phyloP scores from a whole-genome alignment of 1,140 invertebrate genomes.

The Rhopalosiphum padi region DNA sequence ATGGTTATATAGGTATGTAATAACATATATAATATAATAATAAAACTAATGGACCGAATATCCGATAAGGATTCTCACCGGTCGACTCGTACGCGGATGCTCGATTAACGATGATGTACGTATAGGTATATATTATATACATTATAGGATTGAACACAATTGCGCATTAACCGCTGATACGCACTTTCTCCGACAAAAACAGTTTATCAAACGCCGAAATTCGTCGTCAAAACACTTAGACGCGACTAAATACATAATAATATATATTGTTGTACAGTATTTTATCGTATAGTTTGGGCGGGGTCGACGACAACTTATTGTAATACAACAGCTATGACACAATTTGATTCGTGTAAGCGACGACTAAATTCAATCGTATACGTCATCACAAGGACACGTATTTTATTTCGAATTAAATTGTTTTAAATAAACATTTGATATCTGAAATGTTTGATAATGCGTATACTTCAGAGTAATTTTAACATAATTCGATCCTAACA shows the following conservation, averaged over 20 bases:
- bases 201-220: slow-evolving; percentile 1
- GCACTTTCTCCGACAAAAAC: not conserved
- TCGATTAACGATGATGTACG: slow-evolving; percentile 34
- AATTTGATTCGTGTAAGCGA: not conserved
- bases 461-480: not conserved
- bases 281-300: not conserved
- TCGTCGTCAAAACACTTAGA: slow-evolving; percentile 15
- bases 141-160: slow-evolving; percentile 24
- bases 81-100: not conserved
- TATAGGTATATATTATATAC: not conserved
- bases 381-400: not conserved
- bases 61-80: slow-evolving; percentile 56
- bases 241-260: not conserved
- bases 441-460: not conserved
- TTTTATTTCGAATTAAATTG: not conserved
- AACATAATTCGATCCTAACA: not conserved
- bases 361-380: not conserved
- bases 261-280: not conserved
- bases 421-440: not conserved
- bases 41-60: slow-evolving; percentile 56
- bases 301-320: not conserved
- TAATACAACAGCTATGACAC: not conserved
- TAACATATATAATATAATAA: slow-evolving; percentile 32
- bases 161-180: not conserved
- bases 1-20: not conserved